Percentiles rank a stretch among this genome's conserved stretches.
phyloP scores from a whole-genome alignment of 2,888 invertebrate species.

The Emesis furor region DNA sequence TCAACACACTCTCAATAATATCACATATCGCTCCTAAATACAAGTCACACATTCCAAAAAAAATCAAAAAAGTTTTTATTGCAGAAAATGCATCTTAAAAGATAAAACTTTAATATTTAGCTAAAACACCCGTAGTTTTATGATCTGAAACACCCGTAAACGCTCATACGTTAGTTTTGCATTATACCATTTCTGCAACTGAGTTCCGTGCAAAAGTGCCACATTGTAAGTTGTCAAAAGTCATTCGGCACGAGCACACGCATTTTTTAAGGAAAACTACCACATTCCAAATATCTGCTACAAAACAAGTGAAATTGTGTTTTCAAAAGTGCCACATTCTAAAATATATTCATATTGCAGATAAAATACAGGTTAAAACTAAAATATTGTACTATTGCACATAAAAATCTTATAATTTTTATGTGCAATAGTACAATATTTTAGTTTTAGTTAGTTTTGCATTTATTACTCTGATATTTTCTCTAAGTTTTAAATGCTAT shows the following conservation, averaged over 20 bases:
- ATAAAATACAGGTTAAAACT: neutral
- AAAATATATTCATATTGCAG: conserved; percentile 8
- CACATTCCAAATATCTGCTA: neutral
- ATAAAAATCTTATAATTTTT: neutral
- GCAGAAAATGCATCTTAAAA: too few species aligned
- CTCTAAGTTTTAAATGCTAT: neutral
- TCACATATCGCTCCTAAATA: too few species aligned
- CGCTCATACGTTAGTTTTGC: neutral
- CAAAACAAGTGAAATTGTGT: neutral
- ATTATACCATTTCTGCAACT: neutral
- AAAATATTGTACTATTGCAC: too few species aligned
- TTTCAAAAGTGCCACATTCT: neutral
- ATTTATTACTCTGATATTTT: neutral
- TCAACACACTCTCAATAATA: too few species aligned
- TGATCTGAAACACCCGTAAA: neutral
- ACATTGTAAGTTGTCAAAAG: neutral
- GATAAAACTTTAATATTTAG: too few species aligned
- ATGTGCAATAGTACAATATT: neutral
- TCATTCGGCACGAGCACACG: neutral
- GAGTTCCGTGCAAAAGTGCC: neutral
- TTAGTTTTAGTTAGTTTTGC: neutral
- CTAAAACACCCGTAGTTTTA: neutral
- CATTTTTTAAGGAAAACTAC: neutral
- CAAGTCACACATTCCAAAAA: too few species aligned
- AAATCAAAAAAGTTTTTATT: too few species aligned